Percentiles rank a stretch among this genome's conserved stretches.
Evolutionary conservation across 1,140 invertebrate species (phyloP).

Genomic region (Rhynchophorus ferrugineus): DNA sequence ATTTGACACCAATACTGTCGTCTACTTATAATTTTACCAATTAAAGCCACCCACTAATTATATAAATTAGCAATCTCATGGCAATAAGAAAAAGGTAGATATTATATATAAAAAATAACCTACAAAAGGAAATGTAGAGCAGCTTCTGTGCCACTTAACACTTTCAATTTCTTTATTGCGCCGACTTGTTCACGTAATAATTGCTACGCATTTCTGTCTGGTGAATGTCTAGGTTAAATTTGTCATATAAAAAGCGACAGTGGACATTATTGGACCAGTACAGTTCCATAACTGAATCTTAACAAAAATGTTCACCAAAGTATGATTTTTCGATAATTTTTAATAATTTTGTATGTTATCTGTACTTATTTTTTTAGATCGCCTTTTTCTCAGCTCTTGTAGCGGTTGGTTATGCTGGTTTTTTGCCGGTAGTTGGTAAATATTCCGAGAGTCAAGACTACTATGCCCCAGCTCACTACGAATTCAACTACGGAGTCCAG

Average conservation of each 20-base stretch:
- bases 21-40: too few relatives aligned
- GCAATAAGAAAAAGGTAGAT: too few relatives aligned
- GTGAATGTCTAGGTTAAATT: not conserved
- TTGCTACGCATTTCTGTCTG: too few relatives aligned
- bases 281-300: too few relatives aligned
- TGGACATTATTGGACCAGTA: too few relatives aligned
- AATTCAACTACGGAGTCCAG: constrained; percentile 47
- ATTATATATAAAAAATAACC: not conserved
- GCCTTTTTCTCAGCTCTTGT: not conserved
- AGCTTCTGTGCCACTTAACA: not conserved
- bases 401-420: not conserved
- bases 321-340: too few relatives aligned
- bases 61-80: too few relatives aligned
- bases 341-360: too few relatives aligned
- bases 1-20: too few relatives aligned
- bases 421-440: too few relatives aligned
- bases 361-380: too few relatives aligned
- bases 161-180: not conserved
- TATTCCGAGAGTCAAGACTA: constrained; percentile 14
- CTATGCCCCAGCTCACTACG: constrained; percentile 44
- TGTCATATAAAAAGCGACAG: not conserved
- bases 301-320: not conserved
- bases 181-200: not conserved
- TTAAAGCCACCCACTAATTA: too few relatives aligned
- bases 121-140: not conserved